Evolutionary conservation across 2,797 vertebrate genomes (phyloP).

Genomic region (Uromys caudimaculatus): DNA sequence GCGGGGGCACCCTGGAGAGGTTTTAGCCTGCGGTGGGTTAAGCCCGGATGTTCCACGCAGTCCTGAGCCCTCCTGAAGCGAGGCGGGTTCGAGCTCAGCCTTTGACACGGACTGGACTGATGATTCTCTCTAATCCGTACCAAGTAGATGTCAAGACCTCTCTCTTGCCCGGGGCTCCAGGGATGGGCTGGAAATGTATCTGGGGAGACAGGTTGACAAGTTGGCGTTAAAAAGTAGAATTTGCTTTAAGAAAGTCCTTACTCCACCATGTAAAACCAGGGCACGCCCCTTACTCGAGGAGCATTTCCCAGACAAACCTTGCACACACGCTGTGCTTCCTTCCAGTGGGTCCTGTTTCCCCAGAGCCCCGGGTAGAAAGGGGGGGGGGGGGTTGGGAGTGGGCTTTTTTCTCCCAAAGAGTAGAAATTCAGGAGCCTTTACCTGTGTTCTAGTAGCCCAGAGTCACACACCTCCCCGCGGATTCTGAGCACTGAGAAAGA

Average conservation of each 20-base stretch:
- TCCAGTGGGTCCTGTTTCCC: background rate
- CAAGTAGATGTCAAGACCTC: constrained; percentile 51
- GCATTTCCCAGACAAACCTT: background rate
- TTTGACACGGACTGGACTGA: background rate
- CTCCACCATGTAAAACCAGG: constrained; percentile 67
- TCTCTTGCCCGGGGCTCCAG: constrained; percentile 12
- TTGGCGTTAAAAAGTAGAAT: constrained; percentile 79
- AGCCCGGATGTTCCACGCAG: constrained; percentile 61
- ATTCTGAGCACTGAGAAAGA: background rate
- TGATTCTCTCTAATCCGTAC: constrained; percentile 53
- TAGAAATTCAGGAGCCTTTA: background rate
- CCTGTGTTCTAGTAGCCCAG: too few species aligned
- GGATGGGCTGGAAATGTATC: constrained; percentile 71
- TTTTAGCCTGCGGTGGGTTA: constrained; percentile 65
- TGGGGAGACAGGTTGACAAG: constrained; percentile 81
- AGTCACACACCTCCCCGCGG: background rate
- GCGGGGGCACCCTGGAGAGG: background rate
- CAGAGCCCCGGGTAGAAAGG: background rate
- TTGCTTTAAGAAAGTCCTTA: constrained; percentile 81
- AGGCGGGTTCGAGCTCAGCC: constrained; percentile 55
- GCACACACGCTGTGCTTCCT: background rate
- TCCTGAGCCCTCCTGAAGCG: constrained; percentile 1
- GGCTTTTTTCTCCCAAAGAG: background rate
- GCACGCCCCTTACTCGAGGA: constrained; percentile 38
- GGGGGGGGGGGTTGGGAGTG: too few species aligned